phyloP scores from a whole-genome alignment of 1,140 invertebrate species.

The Penaeus chinensis region DNA sequence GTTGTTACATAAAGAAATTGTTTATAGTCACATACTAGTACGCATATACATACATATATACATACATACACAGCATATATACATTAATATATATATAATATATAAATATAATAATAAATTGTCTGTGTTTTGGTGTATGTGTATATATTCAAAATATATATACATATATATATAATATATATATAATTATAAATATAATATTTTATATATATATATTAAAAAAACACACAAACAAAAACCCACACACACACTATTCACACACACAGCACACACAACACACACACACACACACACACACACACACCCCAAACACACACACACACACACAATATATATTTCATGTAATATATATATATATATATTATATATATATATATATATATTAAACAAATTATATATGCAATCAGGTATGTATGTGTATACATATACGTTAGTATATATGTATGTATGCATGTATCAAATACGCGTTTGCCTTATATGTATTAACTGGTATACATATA shows the following conservation, averaged over 20 bases:
- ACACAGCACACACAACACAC: no score
- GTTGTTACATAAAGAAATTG: not conserved
- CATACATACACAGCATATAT: not conserved
- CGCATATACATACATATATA: not conserved
- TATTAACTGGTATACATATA: not conserved
- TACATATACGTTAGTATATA: not conserved
- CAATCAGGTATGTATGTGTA: not conserved
- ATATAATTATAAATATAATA: conserved; percentile 10
- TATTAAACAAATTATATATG: not conserved
- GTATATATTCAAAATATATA: conserved; percentile 22
- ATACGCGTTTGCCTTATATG: not conserved
- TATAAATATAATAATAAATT: no score
- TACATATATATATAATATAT: not conserved
- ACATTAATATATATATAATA: conserved; percentile 16
- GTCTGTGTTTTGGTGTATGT: no score
- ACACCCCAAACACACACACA: no score
- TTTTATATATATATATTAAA: conserved; percentile 19
- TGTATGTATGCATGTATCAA: not conserved
- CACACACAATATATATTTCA: no score
- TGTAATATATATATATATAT: conserved; percentile 2
- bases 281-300: no score
- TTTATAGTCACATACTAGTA: not conserved
- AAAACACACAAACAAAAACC: no score
- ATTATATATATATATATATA: conserved; percentile 26
- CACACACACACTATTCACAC: no score